Conservation (phyloP, 2,888 invertebrate genomes). For the Thyatira batis region DNA sequence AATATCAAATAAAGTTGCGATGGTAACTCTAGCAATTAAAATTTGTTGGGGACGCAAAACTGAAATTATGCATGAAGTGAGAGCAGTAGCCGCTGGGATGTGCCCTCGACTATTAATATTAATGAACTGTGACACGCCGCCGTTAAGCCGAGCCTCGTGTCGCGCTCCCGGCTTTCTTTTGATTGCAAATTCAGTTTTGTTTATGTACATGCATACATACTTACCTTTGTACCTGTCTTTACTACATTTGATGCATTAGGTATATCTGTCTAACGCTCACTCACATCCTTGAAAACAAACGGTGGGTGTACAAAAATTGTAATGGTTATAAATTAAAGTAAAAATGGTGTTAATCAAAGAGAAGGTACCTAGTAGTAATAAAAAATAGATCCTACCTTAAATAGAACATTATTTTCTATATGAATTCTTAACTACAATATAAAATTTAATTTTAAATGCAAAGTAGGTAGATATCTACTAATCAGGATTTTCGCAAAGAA, state of each 20-base stretch:
- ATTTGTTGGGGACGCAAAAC: conserved; percentile 61
- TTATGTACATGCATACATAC: conserved; percentile 38
- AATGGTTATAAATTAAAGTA: too few relatives aligned
- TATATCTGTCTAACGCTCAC: conserved; percentile 24
- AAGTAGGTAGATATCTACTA: too few relatives aligned
- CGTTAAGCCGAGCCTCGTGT: conserved; percentile 51
- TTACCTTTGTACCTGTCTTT: conserved; percentile 2
- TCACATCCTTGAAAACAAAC: too few relatives aligned
- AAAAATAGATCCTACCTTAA: too few relatives aligned
- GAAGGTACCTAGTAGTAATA: too few relatives aligned
- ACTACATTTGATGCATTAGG: conserved; percentile 62
- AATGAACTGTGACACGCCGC: conserved; percentile 76
- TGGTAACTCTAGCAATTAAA: conserved; percentile 70
- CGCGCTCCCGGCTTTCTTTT: conserved; percentile 64
- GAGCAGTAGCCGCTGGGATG: conserved; percentile 62
- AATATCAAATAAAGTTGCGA: conserved; percentile 48
- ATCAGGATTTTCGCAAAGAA: conserved; percentile 1
- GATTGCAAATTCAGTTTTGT: conserved; percentile 68
- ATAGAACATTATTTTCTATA: too few relatives aligned
- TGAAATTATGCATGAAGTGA: conserved; percentile 75
- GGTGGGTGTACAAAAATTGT: too few relatives aligned
- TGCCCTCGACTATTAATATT: conserved; percentile 72
- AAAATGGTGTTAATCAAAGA: too few relatives aligned
- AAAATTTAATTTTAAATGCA: conserved; percentile 4
- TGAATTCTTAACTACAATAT: neutral